These are phyloP conservation scores for Lochmaea capreae DNA, from an alignment of 2,888 invertebrate species.

Conservation along the genomic window DNA sequence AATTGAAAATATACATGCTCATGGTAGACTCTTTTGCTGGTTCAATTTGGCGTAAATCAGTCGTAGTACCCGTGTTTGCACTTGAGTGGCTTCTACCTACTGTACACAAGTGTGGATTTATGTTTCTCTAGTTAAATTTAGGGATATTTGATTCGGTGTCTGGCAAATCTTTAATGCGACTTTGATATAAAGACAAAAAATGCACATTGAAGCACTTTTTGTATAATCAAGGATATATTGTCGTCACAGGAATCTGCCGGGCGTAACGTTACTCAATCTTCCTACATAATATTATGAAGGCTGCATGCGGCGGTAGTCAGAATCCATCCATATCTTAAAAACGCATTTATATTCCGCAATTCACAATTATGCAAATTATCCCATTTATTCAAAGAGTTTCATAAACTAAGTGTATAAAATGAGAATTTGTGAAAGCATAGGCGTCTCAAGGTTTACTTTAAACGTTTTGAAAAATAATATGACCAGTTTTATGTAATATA, in stretches of 20 bases:
- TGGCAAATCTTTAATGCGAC: too few relatives aligned
- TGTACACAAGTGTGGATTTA: too few relatives aligned
- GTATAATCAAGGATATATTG: conserved; percentile 2
- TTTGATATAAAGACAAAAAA: too few relatives aligned
- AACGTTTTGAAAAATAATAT: neutral
- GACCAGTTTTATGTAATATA: too few relatives aligned
- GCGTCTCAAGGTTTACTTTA: neutral
- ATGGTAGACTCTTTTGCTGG: too few relatives aligned
- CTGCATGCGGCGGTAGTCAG: conserved; percentile 8
- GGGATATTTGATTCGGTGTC: too few relatives aligned
- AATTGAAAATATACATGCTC: too few relatives aligned
- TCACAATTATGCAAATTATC: conserved; percentile 19
- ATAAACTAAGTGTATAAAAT: conserved; percentile 16
- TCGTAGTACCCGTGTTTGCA: too few relatives aligned
- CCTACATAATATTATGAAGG: conserved; percentile 20
- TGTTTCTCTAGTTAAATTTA: too few relatives aligned
- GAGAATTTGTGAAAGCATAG: neutral
- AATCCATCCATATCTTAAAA: conserved; percentile 22
- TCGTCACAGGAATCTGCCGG: conserved; percentile 1
- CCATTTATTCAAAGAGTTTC: conserved; percentile 11
- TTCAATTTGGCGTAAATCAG: too few relatives aligned
- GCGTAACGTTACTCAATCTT: conserved; percentile 24
- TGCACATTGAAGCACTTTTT: conserved; percentile 2
- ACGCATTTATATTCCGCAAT: conserved; percentile 28
- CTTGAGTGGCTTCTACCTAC: too few relatives aligned